These are phyloP conservation scores for Orchesella cincta DNA, from an alignment of 1,140 invertebrate genomes.

Conservation along the genomic window DNA sequence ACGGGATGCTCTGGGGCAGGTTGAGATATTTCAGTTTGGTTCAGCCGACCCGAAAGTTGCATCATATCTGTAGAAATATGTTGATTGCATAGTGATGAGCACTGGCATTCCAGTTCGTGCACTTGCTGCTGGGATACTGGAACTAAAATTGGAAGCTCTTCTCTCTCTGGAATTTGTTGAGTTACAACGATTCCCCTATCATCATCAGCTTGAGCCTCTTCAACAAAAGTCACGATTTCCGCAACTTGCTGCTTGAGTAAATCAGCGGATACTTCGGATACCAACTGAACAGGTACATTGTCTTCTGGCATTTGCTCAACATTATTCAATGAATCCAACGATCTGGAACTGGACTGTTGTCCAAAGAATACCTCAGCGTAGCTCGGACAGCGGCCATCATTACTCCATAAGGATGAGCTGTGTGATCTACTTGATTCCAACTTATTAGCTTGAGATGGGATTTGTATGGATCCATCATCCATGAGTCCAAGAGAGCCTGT, in stretches of 20 bases:
- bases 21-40: not conserved
- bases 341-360: not conserved
- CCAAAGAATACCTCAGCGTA: slow-evolving; percentile 27
- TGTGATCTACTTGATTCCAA: not conserved
- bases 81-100: no score
- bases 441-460: not conserved
- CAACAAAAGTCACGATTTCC: slow-evolving; percentile 18
- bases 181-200: no score
- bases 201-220: not conserved
- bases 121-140: not conserved
- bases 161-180: no score
- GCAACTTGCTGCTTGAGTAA: slow-evolving; percentile 23
- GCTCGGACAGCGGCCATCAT: slow-evolving; percentile 29
- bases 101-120: not conserved
- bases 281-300: slow-evolving; percentile 22
- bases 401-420: slow-evolving; percentile 29
- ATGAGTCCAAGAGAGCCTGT: not conserved
- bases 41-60: no score
- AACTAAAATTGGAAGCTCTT: no score
- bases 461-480: not conserved
- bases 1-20: not conserved
- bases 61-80: no score
- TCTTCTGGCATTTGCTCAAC: slow-evolving; percentile 25
- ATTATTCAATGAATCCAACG: slow-evolving; percentile 15
- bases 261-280: not conserved